Conservation (phyloP, 2,888 invertebrate genomes). For the Odontomyia ornata region DNA sequence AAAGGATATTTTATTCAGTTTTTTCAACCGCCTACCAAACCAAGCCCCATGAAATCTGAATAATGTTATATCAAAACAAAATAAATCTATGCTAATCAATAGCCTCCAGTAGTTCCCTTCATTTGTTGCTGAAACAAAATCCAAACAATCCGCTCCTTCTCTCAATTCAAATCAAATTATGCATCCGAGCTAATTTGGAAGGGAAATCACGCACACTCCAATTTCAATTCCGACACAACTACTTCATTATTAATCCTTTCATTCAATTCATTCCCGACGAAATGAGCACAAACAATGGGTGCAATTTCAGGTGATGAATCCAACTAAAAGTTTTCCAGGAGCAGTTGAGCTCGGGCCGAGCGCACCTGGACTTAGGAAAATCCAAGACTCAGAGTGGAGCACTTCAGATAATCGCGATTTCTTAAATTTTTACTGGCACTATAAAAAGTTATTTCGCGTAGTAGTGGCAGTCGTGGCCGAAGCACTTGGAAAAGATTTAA, state of each 20-base stretch:
- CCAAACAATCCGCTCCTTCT: not conserved
- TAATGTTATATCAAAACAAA: no score
- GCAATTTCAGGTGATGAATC: not conserved
- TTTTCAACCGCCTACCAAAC: no score
- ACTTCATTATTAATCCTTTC: conserved; percentile 10
- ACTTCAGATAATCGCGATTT: not conserved
- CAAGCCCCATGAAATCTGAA: no score
- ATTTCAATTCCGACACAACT: not conserved
- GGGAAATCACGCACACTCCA: not conserved
- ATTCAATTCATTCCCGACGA: not conserved
- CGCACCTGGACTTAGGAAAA: not conserved
- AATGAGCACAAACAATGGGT: not conserved
- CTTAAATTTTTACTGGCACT: not conserved
- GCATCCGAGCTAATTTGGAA: not conserved
- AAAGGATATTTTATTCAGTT: no score
- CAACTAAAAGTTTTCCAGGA: not conserved
- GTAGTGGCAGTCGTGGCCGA: no score
- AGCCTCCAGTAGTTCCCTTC: no score
- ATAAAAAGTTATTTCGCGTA: not conserved
- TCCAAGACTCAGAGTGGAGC: not conserved
- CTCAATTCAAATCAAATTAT: not conserved
- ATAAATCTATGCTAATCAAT: no score
- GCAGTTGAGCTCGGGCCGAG: not conserved
- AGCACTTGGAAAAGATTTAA: not conserved
- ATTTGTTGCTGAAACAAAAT: no score